Conservation (phyloP, 2,113 vertebrate genomes). For the Heptranchias perlo region DNA sequence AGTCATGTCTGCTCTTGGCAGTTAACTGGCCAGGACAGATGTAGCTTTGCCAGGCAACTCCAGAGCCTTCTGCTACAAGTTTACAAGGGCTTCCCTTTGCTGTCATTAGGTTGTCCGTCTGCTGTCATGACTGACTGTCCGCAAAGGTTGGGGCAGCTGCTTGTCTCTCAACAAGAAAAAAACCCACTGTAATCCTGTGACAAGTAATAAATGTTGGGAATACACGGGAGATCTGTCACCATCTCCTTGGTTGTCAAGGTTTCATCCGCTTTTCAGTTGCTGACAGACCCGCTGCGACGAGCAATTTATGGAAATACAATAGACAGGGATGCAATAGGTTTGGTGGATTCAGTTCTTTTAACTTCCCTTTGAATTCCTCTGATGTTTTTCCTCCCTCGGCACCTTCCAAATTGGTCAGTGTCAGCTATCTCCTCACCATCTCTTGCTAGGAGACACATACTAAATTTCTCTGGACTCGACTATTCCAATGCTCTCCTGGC, state of each 20-base stretch:
- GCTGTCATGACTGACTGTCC: not conserved
- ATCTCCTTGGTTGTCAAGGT: not conserved
- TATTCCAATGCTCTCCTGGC: not conserved
- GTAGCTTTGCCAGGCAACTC: not conserved
- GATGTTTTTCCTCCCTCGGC: not conserved
- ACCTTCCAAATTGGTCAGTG: not conserved
- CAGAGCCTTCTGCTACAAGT: not conserved
- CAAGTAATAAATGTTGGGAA: not conserved
- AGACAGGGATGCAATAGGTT: not conserved
- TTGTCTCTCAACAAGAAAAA: not conserved
- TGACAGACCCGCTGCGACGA: not conserved
- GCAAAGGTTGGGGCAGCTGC: not conserved
- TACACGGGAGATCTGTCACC: not conserved
- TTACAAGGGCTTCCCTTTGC: not conserved
- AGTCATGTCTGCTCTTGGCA: not conserved
- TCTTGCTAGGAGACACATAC: not conserved
- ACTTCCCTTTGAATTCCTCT: not conserved
- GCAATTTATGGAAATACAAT: not conserved
- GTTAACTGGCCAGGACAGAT: not conserved
- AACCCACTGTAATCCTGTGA: not conserved
- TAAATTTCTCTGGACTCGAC: not conserved
- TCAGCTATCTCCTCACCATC: not conserved
- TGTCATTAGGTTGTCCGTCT: not conserved
- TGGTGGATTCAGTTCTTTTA: constrained; percentile 3
- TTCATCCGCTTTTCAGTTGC: not conserved